A percentile compares a stretch with the other conserved stretches of the same genome.
Evolutionary conservation across 2,888 invertebrate species (phyloP).

Genomic region (Drosophila paranaensis): DNA sequence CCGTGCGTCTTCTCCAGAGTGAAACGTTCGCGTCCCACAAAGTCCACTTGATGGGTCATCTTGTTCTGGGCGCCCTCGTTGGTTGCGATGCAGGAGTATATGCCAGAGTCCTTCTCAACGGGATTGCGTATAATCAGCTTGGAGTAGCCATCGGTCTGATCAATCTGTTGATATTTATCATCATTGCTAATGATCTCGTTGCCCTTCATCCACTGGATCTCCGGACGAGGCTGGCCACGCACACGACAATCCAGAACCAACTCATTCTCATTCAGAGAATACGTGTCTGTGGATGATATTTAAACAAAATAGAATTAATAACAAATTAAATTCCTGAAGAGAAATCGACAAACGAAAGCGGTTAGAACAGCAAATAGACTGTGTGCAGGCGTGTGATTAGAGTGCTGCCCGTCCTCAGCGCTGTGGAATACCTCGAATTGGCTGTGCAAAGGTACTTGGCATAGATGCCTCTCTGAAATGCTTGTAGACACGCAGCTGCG

Average conservation of each 20-base stretch:
- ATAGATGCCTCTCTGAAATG: constrained; percentile 89
- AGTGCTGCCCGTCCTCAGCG: neutral
- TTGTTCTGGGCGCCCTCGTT: constrained; percentile 90
- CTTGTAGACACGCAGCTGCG: constrained; percentile 90
- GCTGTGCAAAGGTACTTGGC: constrained; percentile 90
- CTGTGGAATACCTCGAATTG: constrained; percentile 88
- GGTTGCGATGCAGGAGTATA: constrained; percentile 91
- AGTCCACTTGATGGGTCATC: constrained; percentile 90
- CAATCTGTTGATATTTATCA: constrained; percentile 88
- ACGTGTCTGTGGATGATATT: constrained; percentile 86
- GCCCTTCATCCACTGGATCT: constrained; percentile 91
- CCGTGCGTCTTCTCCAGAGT: constrained; percentile 85
- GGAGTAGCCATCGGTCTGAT: constrained; percentile 90
- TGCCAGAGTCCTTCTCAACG: constrained; percentile 89
- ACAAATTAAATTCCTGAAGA: neutral
- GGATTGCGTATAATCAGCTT: constrained; percentile 89
- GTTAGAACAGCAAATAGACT: constrained; percentile 49
- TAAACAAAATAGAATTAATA: constrained; percentile 8
- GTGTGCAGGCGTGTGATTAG: constrained; percentile 25
- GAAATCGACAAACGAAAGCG: constrained; percentile 35
- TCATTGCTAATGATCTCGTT: constrained; percentile 86
- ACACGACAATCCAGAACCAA: constrained; percentile 92
- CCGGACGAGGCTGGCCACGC: constrained; percentile 90
- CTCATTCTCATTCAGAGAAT: constrained; percentile 90
- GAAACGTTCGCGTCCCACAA: constrained; percentile 86